These are phyloP conservation scores for Tetropium fuscum DNA, from an alignment of 2,888 invertebrate genomes.

Conservation along the genomic window DNA sequence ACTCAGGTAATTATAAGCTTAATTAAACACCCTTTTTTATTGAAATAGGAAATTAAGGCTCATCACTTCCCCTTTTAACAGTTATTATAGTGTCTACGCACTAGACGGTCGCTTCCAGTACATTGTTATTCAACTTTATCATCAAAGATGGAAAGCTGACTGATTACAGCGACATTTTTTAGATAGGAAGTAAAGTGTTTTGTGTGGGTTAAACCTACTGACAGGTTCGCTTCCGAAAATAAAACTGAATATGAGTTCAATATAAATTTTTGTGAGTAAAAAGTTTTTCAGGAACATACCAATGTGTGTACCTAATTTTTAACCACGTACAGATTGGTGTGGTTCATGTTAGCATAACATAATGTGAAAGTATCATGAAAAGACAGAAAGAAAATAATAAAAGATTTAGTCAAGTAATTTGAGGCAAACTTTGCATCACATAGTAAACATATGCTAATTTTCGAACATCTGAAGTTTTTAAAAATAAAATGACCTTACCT, in stretches of 20 bases:
- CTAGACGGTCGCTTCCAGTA: neutral
- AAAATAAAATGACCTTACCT: too few relatives aligned
- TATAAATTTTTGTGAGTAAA: neutral
- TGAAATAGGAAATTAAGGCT: neutral
- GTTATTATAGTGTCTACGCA: neutral
- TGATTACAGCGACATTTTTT: constrained; percentile 9
- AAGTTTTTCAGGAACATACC: too few relatives aligned
- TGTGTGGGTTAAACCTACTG: neutral
- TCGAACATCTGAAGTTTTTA: too few relatives aligned
- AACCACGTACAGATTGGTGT: too few relatives aligned
- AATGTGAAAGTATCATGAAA: too few relatives aligned
- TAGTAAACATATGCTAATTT: too few relatives aligned
- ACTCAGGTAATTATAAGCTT: constrained; percentile 14
- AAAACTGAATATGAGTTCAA: neutral
- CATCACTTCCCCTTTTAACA: neutral
- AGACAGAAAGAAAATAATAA: too few relatives aligned
- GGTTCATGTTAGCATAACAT: too few relatives aligned
- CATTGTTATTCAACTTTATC: constrained; percentile 6
- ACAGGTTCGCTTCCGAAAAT: neutral
- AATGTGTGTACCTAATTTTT: too few relatives aligned
- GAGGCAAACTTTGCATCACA: too few relatives aligned
- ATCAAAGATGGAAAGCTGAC: neutral
- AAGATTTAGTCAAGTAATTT: too few relatives aligned
- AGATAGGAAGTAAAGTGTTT: constrained; percentile 14
- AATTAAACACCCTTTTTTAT: constrained; percentile 13